These are phyloP conservation scores for Saimiri boliviensis DNA, from an alignment of 2,113 vertebrate genomes.

Conservation along the genomic window DNA sequence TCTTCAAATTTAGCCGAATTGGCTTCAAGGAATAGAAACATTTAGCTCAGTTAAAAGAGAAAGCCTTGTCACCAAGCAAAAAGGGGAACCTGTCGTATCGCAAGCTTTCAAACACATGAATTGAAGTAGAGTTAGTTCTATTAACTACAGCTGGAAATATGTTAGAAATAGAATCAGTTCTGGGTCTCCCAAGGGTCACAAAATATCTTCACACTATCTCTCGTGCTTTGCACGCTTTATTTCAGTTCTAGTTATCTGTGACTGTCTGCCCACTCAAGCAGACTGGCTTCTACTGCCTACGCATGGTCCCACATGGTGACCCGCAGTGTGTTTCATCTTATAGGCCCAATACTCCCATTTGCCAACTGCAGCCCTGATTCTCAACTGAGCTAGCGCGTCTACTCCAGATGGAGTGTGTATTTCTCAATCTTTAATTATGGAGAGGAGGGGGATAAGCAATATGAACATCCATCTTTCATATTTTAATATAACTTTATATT, in stretches of 20 bases:
- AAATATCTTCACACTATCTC: not conserved
- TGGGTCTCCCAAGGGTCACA: not conserved
- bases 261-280: not conserved
- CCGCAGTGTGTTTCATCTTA: not conserved
- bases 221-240: not conserved
- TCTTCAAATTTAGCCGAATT: not conserved
- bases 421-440: not conserved
- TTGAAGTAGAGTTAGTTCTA: not conserved
- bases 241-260: constrained; percentile 11
- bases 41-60: not conserved
- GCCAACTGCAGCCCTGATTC: not conserved
- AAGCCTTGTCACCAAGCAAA: not conserved
- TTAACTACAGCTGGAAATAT: not conserved
- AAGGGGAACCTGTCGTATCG: not conserved
- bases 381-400: not conserved
- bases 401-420: not conserved
- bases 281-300: not conserved
- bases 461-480: constrained; percentile 36
- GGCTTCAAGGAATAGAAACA: not conserved
- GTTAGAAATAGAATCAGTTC: not conserved
- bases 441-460: not conserved
- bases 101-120: not conserved
- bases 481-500: constrained; percentile 43
- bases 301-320: not conserved
- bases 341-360: not conserved